Evolutionary conservation across 2,797 vertebrate genomes (phyloP).

Genomic region (Paguma larvata): DNA sequence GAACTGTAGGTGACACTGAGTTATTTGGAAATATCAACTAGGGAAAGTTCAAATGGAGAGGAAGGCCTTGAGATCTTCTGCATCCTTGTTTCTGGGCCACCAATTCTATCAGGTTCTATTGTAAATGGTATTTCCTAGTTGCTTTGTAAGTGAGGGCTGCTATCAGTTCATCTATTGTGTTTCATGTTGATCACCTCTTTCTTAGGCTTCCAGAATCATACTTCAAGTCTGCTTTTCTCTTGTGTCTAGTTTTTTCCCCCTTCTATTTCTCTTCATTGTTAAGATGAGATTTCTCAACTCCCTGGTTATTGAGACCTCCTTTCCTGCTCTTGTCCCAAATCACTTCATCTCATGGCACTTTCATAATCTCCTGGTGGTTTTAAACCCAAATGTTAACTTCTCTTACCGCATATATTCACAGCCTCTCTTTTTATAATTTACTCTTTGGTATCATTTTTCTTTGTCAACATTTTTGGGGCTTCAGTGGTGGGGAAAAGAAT

Average conservation of each 20-base stretch:
- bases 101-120: background rate
- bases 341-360: slow-evolving; percentile 74
- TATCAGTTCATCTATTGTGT: background rate
- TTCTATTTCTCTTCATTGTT: slow-evolving; percentile 39
- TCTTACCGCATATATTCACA: slow-evolving; percentile 74
- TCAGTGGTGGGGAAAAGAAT: slow-evolving; percentile 73
- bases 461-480: slow-evolving; percentile 81
- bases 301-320: background rate
- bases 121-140: background rate
- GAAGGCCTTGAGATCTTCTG: background rate
- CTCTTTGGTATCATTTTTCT: slow-evolving; percentile 77
- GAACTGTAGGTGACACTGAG: slow-evolving; percentile 91
- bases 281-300: slow-evolving; percentile 59
- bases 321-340: slow-evolving; percentile 31
- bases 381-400: slow-evolving; percentile 73
- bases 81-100: background rate
- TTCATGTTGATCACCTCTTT: background rate
- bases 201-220: background rate
- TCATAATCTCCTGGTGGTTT: slow-evolving; percentile 74
- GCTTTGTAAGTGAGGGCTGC: background rate
- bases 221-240: slow-evolving; percentile 24
- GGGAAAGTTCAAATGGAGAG: background rate
- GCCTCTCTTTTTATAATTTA: slow-evolving; percentile 75
- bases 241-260: background rate
- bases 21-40: slow-evolving; percentile 14